These are phyloP conservation scores for Planiliza haematocheilus DNA, from an alignment of 2,113 vertebrate genomes.

Conservation along the genomic window DNA sequence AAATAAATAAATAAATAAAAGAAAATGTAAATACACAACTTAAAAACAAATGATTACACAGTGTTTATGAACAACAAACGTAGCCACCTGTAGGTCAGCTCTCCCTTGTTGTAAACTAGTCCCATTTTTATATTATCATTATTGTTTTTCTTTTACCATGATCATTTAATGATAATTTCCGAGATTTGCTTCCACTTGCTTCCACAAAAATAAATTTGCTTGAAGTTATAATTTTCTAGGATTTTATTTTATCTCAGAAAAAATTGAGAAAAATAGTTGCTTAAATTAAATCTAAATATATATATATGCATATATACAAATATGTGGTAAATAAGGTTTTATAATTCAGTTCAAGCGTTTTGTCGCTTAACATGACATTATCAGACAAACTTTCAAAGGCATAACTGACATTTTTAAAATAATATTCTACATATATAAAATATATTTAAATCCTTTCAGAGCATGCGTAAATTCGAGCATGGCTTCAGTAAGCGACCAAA, in stretches of 20 bases:
- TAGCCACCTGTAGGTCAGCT: conserved; percentile 63
- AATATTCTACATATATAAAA: no score
- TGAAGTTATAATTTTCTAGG: no score
- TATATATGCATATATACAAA: no score
- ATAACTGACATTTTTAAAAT: not conserved
- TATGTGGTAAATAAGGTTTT: no score
- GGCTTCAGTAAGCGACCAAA: conserved; percentile 26
- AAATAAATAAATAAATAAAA: no score
- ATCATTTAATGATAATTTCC: not conserved
- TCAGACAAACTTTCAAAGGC: conserved; percentile 1
- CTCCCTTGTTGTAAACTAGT: not conserved
- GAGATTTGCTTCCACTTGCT: not conserved
- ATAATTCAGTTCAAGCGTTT: no score
- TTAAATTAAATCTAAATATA: no score
- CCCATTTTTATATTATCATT: not conserved
- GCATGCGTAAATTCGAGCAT: not conserved
- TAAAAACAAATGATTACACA: not conserved
- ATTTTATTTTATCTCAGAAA: no score
- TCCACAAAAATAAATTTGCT: not conserved
- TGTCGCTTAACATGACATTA: not conserved
- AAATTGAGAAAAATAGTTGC: no score
- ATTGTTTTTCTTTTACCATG: not conserved
- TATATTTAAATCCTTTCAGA: no score
- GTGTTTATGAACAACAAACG: not conserved
- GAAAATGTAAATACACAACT: not conserved